A percentile compares a stretch with the other conserved stretches of the same genome.
These are phyloP conservation scores for Lithosia quadra DNA, from an alignment of 2,888 invertebrate species.

Conservation along the genomic window DNA sequence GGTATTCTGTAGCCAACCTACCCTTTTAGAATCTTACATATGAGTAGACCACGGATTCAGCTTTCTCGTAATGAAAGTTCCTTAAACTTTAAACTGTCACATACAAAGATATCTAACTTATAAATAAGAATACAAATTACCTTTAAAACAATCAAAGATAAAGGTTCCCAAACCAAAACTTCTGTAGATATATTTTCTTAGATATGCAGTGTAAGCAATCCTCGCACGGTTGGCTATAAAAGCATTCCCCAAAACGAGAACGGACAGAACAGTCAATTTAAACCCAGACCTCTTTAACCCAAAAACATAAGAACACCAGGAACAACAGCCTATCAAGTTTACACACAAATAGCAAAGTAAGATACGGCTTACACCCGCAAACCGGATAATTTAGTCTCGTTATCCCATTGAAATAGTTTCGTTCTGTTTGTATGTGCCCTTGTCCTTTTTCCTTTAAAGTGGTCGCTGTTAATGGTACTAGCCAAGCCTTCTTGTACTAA, in stretches of 20 bases:
- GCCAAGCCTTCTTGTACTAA: slow-evolving; percentile 42
- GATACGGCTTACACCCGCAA: slow-evolving; percentile 41
- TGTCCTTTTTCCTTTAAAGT: slow-evolving; percentile 42
- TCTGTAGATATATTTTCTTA: background rate
- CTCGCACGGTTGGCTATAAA: background rate
- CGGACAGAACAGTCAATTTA: slow-evolving; percentile 17
- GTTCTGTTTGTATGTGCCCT: slow-evolving; percentile 40
- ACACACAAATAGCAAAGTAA: slow-evolving; percentile 48
- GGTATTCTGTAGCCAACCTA: too few relatives aligned
- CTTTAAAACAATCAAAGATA: background rate
- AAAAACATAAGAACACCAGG: slow-evolving; percentile 37
- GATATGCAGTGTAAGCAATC: background rate
- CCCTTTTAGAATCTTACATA: too few relatives aligned
- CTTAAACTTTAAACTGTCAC: too few relatives aligned
- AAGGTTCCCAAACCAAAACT: background rate
- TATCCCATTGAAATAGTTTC: slow-evolving; percentile 47
- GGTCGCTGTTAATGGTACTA: slow-evolving; percentile 41
- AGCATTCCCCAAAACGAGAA: slow-evolving; percentile 12
- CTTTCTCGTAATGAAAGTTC: too few relatives aligned
- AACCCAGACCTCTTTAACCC: slow-evolving; percentile 33
- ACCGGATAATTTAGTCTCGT: slow-evolving; percentile 35
- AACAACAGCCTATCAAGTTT: slow-evolving; percentile 42
- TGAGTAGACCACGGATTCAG: too few relatives aligned
- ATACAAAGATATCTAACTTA: background rate
- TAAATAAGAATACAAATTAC: background rate